These are phyloP conservation scores for Zootermopsis nevadensis DNA, from an alignment of 2,888 invertebrate genomes.

Conservation along the genomic window DNA sequence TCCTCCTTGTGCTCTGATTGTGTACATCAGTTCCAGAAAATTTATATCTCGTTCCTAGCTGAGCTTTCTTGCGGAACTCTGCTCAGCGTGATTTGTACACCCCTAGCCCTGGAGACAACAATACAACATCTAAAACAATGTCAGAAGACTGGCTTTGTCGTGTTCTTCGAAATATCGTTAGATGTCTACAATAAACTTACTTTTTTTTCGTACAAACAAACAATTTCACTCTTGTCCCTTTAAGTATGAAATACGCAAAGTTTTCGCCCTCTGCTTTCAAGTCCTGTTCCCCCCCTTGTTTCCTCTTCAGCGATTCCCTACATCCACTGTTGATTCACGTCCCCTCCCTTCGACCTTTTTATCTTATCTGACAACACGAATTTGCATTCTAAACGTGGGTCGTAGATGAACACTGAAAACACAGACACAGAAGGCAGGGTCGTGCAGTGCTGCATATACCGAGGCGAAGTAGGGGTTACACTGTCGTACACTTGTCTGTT, in stretches of 20 bases:
- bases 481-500: not conserved
- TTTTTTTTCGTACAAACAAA: constrained; percentile 2
- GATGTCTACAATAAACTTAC: not conserved
- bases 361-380: constrained; percentile 52
- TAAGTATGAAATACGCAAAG: constrained; percentile 16
- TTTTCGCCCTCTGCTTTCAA: constrained; percentile 2
- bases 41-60: too few relatives aligned
- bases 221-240: constrained; percentile 26
- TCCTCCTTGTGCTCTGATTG: too few relatives aligned
- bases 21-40: too few relatives aligned
- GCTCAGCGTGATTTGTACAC: too few relatives aligned
- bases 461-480: constrained; percentile 21
- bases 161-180: not conserved
- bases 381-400: constrained; percentile 52
- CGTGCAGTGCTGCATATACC: not conserved
- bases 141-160: not conserved
- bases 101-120: too few relatives aligned
- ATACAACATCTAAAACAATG: not conserved
- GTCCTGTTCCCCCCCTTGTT: constrained; percentile 4
- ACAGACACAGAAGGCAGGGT: constrained; percentile 18
- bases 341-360: constrained; percentile 41
- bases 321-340: constrained; percentile 51
- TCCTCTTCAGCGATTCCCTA: constrained; percentile 10
- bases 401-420: constrained; percentile 39
- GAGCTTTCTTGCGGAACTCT: too few relatives aligned